These are phyloP conservation scores for Heliconius congener DNA, from an alignment of 1,140 invertebrate genomes.

Conservation along the genomic window DNA sequence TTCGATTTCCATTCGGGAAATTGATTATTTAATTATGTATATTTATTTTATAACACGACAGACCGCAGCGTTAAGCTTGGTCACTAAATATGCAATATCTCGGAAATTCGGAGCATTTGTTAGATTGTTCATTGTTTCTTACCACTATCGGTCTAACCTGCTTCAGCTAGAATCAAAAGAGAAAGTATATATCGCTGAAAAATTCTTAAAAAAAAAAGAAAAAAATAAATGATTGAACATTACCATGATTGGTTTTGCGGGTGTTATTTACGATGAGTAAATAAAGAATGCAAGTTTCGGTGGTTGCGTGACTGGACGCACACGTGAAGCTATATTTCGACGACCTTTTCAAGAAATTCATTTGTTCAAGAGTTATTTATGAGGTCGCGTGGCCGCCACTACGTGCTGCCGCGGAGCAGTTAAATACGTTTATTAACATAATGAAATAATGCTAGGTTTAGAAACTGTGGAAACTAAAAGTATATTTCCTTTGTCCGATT, in stretches of 20 bases:
- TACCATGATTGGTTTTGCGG: background rate
- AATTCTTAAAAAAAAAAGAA: background rate
- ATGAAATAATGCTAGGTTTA: conserved; percentile 37
- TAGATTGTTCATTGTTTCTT: too few species aligned
- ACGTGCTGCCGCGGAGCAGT: conserved; percentile 48
- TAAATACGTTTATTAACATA: conserved; percentile 63
- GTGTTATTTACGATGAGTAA: conserved; percentile 22
- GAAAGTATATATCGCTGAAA: background rate
- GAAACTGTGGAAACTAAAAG: conserved; percentile 22
- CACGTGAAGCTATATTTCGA: conserved; percentile 60
- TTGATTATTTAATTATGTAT: too few species aligned
- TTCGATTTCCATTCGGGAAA: too few species aligned
- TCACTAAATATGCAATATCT: too few species aligned
- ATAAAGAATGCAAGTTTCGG: conserved; percentile 39
- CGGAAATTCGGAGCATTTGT: too few species aligned
- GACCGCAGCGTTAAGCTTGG: too few species aligned
- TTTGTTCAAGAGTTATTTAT: conserved; percentile 66
- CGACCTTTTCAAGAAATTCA: conserved; percentile 75
- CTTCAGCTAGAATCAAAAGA: too few species aligned
- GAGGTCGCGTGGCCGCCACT: conserved; percentile 54
- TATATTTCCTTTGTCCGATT: conserved; percentile 26
- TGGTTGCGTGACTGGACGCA: conserved; percentile 62
- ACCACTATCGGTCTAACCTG: too few species aligned
- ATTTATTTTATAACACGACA: too few species aligned
- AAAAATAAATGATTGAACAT: too few species aligned